Percentiles rank a stretch among this genome's conserved stretches.
Conservation (phyloP, 2,113 vertebrate genomes). For the Trochalopteron elliotii region DNA sequence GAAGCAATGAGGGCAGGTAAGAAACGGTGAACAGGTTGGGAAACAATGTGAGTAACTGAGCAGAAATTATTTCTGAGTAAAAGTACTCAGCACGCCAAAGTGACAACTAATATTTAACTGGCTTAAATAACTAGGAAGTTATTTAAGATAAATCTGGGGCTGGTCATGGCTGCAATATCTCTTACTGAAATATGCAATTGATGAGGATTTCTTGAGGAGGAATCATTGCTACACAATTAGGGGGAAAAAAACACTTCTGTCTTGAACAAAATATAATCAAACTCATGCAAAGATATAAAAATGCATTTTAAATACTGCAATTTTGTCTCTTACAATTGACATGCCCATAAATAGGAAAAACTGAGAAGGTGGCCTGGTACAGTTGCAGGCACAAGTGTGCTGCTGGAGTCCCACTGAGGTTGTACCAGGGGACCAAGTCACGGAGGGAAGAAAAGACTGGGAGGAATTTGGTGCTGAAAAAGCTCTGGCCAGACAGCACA, state of each 20-base stretch:
- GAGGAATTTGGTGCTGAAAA: background rate
- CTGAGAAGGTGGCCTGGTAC: background rate
- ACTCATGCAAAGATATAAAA: background rate
- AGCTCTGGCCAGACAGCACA: background rate
- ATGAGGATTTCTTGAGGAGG: background rate
- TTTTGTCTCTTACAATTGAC: background rate
- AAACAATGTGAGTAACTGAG: background rate
- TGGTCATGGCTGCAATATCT: background rate
- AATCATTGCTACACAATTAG: background rate
- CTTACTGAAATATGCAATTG: background rate
- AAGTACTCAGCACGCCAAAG: background rate
- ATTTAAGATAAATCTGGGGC: background rate
- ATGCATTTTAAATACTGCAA: background rate
- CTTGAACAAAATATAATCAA: background rate
- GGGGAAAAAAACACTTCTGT: background rate
- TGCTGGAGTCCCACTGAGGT: background rate
- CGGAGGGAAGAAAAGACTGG: background rate
- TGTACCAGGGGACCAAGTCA: background rate
- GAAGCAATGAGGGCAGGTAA: fast-evolving
- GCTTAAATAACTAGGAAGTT: background rate
- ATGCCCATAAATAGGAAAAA: background rate
- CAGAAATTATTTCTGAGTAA: background rate
- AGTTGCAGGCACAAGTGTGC: background rate
- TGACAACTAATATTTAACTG: background rate
- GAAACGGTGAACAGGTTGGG: background rate